These are phyloP conservation scores for Pygoscelis antarcticus DNA, from an alignment of 2,113 vertebrate species.

Conservation along the genomic window DNA sequence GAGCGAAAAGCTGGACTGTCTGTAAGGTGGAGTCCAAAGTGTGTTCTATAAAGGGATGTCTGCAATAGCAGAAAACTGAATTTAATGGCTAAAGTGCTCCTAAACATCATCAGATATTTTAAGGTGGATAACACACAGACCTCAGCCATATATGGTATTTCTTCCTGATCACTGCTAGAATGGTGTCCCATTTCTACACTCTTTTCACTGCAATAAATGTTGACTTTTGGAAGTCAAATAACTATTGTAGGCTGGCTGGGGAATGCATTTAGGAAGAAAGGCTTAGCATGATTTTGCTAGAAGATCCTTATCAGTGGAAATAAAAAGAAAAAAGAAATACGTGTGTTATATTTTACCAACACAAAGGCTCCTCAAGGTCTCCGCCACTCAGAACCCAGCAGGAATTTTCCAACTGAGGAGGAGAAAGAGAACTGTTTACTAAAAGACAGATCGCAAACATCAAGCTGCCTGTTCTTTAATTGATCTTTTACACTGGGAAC, in stretches of 20 bases:
- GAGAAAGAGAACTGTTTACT: conserved; percentile 17
- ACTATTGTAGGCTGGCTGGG: background rate
- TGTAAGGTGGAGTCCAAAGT: background rate
- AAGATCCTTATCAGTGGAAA: background rate
- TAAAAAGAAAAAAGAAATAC: background rate
- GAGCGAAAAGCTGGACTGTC: background rate
- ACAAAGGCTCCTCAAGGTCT: background rate
- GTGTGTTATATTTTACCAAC: background rate
- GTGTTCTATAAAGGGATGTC: background rate
- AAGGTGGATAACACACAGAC: background rate
- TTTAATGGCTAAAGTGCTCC: background rate
- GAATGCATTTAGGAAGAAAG: background rate
- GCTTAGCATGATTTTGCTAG: background rate
- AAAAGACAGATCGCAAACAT: conserved; percentile 30
- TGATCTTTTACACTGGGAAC: conserved; percentile 8
- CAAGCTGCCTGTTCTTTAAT: conserved; percentile 21
- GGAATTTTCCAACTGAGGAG: conserved; percentile 6
- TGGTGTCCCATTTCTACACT: background rate
- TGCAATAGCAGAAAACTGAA: background rate
- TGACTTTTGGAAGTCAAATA: background rate
- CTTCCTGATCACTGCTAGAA: background rate
- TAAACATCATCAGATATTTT: background rate
- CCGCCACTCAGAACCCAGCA: background rate
- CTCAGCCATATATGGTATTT: background rate
- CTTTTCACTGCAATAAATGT: background rate